Percentiles rank a stretch among this genome's conserved stretches.
Conservation (phyloP, 2,797 vertebrate species). For the Eulemur rubriventer region DNA sequence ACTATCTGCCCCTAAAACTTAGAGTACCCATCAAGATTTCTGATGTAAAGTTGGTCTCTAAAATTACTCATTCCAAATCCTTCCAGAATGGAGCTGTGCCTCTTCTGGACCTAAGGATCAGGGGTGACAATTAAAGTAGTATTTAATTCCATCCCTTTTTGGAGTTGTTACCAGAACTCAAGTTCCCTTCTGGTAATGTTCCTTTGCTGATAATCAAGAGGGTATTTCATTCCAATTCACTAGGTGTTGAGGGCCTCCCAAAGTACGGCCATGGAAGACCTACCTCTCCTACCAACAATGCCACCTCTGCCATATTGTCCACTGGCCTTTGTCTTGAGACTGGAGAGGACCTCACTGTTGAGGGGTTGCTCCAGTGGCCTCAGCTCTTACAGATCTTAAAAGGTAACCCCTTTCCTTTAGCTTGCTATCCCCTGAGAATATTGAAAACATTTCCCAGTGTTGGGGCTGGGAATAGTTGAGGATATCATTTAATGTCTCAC, state of each 20-base stretch:
- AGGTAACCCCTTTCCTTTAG: not conserved
- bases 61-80: not conserved
- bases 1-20: not conserved
- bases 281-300: not conserved
- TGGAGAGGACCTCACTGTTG: not conserved
- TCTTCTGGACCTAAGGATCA: not conserved
- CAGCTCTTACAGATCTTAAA: not conserved
- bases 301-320: not conserved
- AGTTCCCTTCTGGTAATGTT: not conserved
- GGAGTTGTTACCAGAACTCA: not conserved
- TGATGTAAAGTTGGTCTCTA: not conserved
- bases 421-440: not conserved
- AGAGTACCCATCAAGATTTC: not conserved
- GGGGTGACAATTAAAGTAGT: not conserved
- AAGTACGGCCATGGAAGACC: not conserved
- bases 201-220: not conserved
- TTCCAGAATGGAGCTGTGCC: not conserved
- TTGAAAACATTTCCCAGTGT: not conserved
- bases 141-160: not conserved
- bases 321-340: not conserved
- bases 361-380: not conserved
- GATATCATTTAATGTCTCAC: not conserved
- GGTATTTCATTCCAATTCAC: not conserved
- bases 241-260: not conserved
- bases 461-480: not conserved